A percentile compares a stretch with the other conserved stretches of the same genome.
These are phyloP conservation scores for Podotricha telesiphe DNA, from an alignment of 2,888 invertebrate genomes.

Conservation along the genomic window DNA sequence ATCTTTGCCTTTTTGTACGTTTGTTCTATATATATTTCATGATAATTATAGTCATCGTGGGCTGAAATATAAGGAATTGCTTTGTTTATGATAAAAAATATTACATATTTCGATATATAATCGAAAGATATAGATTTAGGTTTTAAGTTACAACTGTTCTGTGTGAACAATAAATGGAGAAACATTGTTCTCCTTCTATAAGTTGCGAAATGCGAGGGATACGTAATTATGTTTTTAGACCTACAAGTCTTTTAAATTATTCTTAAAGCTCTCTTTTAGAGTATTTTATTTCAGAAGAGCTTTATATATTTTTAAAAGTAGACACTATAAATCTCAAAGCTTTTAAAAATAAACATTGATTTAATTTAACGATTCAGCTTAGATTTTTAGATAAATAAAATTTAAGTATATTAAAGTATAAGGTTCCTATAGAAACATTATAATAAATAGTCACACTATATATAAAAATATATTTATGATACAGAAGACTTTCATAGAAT, in stretches of 20 bases:
- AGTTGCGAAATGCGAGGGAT: not conserved
- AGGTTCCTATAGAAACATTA: not conserved
- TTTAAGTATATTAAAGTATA: not conserved
- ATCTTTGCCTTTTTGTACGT: no score
- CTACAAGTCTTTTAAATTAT: not conserved
- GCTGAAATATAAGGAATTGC: no score
- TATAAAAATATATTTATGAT: no score
- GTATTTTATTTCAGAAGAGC: not conserved
- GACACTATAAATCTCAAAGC: not conserved
- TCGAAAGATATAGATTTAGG: no score
- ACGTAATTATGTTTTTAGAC: not conserved
- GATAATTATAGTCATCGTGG: no score
- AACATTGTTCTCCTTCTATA: no score
- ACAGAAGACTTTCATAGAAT: no score
- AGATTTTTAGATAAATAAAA: not conserved
- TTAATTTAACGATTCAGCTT: not conserved
- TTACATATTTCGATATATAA: no score
- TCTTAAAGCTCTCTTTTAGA: not conserved
- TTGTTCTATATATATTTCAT: no score
- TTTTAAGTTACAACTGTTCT: no score
- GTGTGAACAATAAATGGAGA: no score
- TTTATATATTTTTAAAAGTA: not conserved
- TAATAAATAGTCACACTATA: not conserved
- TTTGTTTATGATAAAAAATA: no score
- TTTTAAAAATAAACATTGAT: conserved; percentile 13